Evolutionary conservation across 2,113 vertebrate species (phyloP).

Genomic region (Macroglossus sobrinus): DNA sequence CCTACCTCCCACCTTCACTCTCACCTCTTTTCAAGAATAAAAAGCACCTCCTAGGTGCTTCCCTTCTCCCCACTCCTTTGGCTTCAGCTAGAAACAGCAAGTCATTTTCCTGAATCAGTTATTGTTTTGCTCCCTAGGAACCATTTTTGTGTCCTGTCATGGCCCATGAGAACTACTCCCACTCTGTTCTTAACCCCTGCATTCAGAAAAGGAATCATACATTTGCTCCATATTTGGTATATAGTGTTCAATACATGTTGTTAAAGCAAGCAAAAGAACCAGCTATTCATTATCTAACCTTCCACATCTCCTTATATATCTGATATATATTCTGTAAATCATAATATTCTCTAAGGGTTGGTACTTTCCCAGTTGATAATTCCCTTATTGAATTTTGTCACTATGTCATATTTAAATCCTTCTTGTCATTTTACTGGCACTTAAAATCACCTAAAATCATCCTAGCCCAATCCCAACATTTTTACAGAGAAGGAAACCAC

Average conservation of each 20-base stretch:
- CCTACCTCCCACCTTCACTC: not conserved
- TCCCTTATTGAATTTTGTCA: not conserved
- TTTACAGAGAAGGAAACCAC: not conserved
- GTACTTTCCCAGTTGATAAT: not conserved
- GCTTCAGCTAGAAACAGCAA: not conserved
- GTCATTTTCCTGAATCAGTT: not conserved
- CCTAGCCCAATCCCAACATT: not conserved
- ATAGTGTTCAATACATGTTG: not conserved
- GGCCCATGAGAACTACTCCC: not conserved
- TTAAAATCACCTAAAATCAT: slow-evolving; percentile 4
- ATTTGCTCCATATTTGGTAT: not conserved
- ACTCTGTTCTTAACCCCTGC: not conserved
- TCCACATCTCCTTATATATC: not conserved
- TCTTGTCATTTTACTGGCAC: not conserved
- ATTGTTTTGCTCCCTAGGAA: not conserved
- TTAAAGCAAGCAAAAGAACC: not conserved
- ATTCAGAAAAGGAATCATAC: slow-evolving; percentile 3
- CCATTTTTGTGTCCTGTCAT: not conserved
- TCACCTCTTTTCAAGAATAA: not conserved
- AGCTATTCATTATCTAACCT: not conserved
- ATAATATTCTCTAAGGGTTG: not conserved
- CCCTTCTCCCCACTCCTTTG: not conserved
- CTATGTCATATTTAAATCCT: not conserved
- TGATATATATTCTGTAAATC: not conserved
- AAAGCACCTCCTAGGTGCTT: not conserved